Base-by-base conservation (phyloP, 2,888 invertebrate genomes). In the Megaustenia siamemsis region DNA sequence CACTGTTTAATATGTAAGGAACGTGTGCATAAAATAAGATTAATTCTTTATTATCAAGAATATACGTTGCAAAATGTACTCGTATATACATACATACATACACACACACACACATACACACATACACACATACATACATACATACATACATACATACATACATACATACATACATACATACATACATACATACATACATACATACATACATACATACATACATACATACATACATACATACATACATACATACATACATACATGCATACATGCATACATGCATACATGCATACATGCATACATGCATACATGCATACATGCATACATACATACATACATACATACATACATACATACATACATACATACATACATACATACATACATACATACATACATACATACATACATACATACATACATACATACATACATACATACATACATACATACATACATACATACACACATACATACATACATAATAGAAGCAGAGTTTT, bases 111-210 rank as follows among this genome's bases (percentile, higher is more conserved):
- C n/a, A n/a, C n/a, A n/a, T n/a, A n/a, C n/a, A n/a, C n/a, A n/a
- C n/a, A n/a, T n/a, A n/a, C n/a, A n/a, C n/a, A n/a, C n/a, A n/a
- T n/a, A n/a, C n/a, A n/a, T n/a, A n/a, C n/a, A n/a, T n/a, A n/a
- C n/a, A n/a, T n/a, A n/a, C n/a, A n/a, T n/a, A n/a, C n/a, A n/a
- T n/a, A n/a, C n/a, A n/a, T n/a, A n/a, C n/a, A n/a, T n/a, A n/a
- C n/a, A n/a, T n/a, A n/a, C n/a, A n/a, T n/a, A n/a, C n/a, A n/a
- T n/a, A n/a, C n/a, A 60, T 12, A 73, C 32, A 73, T 43, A 76
- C 76, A 82, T 38, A 76, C 76, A 82, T 35, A 82, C 38, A 63
- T 38, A 82, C 49, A 82, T 49, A 82, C 40, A 82, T 40, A 76
- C 76, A 83, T 53, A 68, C 53, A 83, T 32, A 66, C 66, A 63